These are phyloP conservation scores for Corvus cornix DNA, from an alignment of 2,113 vertebrate genomes.

Conservation along the genomic window DNA sequence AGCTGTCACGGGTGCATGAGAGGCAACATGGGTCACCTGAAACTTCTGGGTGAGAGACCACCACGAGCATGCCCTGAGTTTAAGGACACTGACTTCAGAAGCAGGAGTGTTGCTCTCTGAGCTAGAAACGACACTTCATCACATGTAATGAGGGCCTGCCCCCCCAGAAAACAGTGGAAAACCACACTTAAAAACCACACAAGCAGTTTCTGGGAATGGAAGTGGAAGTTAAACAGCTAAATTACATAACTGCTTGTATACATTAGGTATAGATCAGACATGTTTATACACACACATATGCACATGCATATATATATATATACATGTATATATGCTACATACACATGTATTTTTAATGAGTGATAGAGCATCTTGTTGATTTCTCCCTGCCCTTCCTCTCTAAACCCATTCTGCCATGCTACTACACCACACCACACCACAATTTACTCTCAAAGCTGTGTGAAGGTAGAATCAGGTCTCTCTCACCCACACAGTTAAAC, in stretches of 20 bases:
- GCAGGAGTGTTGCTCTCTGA: background rate
- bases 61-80: background rate
- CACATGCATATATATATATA: background rate
- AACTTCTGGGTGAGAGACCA: constrained; percentile 29
- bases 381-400: background rate
- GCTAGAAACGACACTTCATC: background rate
- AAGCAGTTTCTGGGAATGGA: background rate
- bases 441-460: background rate
- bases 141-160: background rate
- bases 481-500: background rate
- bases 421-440: background rate
- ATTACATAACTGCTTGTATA: background rate
- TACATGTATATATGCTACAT: background rate
- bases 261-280: background rate
- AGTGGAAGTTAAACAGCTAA: background rate
- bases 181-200: background rate
- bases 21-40: background rate
- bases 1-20: background rate
- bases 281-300: background rate
- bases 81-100: background rate
- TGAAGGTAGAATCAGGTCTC: background rate
- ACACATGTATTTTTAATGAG: background rate
- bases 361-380: background rate
- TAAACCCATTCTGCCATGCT: background rate
- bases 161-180: background rate